Base-by-base conservation (phyloP, 2,797 vertebrate species). In the Manis javanica region DNA sequence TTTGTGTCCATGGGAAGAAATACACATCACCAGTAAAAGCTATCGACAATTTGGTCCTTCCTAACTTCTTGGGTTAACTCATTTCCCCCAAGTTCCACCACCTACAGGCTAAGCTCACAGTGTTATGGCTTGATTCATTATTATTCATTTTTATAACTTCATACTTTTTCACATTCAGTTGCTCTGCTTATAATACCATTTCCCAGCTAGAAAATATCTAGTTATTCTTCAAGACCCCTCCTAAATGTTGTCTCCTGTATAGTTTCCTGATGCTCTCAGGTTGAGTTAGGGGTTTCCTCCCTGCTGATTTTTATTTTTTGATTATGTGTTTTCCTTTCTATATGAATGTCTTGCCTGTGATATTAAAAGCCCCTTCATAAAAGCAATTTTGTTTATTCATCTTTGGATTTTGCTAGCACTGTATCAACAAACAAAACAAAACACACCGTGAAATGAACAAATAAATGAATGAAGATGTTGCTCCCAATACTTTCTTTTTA, bases 131-230 rank as follows among this genome's bases (percentile, higher is more conserved):
- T 92, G 64, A n/a, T 13, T 31, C 63, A 61, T 78, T 94, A 39
- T 79, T 51, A 46, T 61, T 87, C 24, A 63, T 79, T 93, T 96
- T 87, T 37, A 16, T 55, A 71, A 94, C 34, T 61, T 71, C 39
- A n/a, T 7, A 24, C 13, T 21, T 69, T 86, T 94, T n/a, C 37
- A 57, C 4, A 21, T 55, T 86, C 68, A 24, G 14, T 64, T 78
- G 13, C 26, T 51, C 66, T 93, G 71, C 29, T 15, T 46, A 55
- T 92, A 86, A 42, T 81, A 49, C 63, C 29, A 84, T 71, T 93
- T 49, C 37, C 23, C 10, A 72, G 29, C n/a, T 96, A 63, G 79
- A 12, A 79, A 89, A 46, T 14, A 42, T 23, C 13, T n/a, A 53
- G 64, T 63, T 21, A 81, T 95, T 86, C 77, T 71, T 57, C 9